These are phyloP conservation scores for Xestia xanthographa DNA, from an alignment of 2,888 invertebrate species.

Conservation along the genomic window DNA sequence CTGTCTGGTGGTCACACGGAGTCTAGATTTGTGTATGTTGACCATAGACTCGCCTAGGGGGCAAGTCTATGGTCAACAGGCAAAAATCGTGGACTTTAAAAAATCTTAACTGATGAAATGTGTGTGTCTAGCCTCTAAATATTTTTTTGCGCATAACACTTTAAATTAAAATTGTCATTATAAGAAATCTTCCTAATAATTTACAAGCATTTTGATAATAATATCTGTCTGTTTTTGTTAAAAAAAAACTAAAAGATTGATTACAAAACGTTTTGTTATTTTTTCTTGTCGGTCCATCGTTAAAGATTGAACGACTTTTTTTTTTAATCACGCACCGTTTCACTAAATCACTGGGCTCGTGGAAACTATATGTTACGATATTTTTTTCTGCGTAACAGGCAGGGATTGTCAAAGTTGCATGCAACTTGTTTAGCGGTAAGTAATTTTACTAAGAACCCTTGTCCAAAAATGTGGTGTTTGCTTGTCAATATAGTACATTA, in stretches of 20 bases:
- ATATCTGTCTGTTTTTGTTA: conserved; percentile 44
- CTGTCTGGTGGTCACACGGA: no score
- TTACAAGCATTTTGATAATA: conserved; percentile 36
- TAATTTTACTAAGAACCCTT: background rate
- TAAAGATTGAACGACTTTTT: conserved; percentile 77
- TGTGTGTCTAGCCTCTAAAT: no score
- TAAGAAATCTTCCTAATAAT: conserved; percentile 12
- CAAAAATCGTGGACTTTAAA: no score
- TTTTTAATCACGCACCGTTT: conserved; percentile 74
- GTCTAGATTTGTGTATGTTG: no score
- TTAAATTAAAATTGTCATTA: background rate
- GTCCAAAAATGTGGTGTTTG: background rate
- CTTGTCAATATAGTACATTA: no score
- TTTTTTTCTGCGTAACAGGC: conserved; percentile 73
- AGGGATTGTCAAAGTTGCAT: conserved; percentile 71
- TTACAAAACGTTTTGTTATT: conserved; percentile 72
- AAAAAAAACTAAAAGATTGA: conserved; percentile 72
- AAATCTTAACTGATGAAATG: no score
- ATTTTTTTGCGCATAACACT: no score
- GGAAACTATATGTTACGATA: conserved; percentile 79
- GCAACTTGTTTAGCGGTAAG: background rate
- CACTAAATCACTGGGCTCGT: conserved; percentile 84
- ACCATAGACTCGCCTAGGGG: no score
- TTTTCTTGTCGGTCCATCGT: conserved; percentile 70
- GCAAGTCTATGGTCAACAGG: no score